A percentile compares a stretch with the other conserved stretches of the same genome.
phyloP scores from a whole-genome alignment of 2,113 vertebrate genomes.

The Lophochroa leadbeateri region DNA sequence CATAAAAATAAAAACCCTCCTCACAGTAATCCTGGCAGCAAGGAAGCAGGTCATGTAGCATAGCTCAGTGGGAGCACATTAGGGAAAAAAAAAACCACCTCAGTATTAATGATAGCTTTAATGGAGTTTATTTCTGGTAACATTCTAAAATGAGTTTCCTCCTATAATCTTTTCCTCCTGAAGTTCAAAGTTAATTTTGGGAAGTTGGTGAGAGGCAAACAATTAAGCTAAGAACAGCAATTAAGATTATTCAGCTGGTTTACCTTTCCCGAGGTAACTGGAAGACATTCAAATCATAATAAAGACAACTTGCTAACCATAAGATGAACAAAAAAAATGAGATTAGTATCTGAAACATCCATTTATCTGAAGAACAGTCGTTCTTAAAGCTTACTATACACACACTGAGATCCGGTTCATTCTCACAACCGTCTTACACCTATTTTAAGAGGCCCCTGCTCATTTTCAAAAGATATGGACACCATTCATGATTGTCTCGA shows the following conservation, averaged over 20 bases:
- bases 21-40: neutral
- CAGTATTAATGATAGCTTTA: neutral
- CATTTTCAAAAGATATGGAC: neutral
- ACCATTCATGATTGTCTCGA: fast-evolving
- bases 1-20: neutral
- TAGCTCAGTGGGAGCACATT: neutral
- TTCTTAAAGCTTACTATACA: neutral
- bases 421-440: neutral
- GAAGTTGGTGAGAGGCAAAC: neutral
- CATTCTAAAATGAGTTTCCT: neutral
- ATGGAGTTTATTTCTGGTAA: neutral
- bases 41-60: neutral
- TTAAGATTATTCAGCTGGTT: neutral
- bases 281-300: neutral
- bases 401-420: fast-evolving
- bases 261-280: neutral
- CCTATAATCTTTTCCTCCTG: neutral
- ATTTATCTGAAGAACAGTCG: neutral
- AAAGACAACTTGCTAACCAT: neutral
- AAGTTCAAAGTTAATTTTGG: neutral
- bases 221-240: neutral
- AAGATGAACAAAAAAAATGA: neutral
- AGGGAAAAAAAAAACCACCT: neutral
- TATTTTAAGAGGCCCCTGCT: neutral
- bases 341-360: neutral